Base-by-base conservation (phyloP, 2,797 vertebrate species). In the Emys orbicularis region DNA sequence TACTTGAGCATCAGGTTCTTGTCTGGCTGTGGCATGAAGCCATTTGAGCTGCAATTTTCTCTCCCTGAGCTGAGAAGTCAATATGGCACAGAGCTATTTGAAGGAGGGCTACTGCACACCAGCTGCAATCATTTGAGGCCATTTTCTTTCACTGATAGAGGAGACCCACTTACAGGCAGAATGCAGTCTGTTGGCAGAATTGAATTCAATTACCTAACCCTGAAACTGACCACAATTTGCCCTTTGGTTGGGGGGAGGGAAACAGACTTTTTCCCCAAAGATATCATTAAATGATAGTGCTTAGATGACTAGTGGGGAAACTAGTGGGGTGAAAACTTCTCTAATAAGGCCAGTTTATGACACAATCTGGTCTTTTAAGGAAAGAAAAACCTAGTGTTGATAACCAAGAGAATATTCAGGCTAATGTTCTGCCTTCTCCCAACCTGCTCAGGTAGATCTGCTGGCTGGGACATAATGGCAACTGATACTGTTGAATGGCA, bases 101-200 rank as follows among this genome's bases (percentile, higher is more conserved):
- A n/a, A 95, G 87, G 84, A 96, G 59, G n/a, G 81, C 82, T 93
- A 88, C 91, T 90, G 90, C 79, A 95, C 56, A 93, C 83, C 4
- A 21, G 89, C 49, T 68, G 94, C 94, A 97, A 97, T 95, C 93
- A 96, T 94, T 76, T 96, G 91, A 98, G 96, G 65, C 27, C 52
- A 94, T 97, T 98, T 98, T 97, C 96, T 97, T 95, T 92, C 93
- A 89, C 57, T 89, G 92, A 95, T 31, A 96, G 91, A 97, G 93
- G 12, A 94, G 85, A 96, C 87, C 91, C 37, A 94, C 91, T 97
- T 95, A 79, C 37, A 95, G 88, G 76, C 96, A 72, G 92, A 97
- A 97, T 12, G 57, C 56, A 93, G 74, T 41, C 87, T 89, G 81
- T 86, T 88, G 88, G 56, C 56, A 76, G 72, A 96, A 95, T 15